Conservation (phyloP, 2,113 vertebrate genomes). For the Dinomys branickii region DNA sequence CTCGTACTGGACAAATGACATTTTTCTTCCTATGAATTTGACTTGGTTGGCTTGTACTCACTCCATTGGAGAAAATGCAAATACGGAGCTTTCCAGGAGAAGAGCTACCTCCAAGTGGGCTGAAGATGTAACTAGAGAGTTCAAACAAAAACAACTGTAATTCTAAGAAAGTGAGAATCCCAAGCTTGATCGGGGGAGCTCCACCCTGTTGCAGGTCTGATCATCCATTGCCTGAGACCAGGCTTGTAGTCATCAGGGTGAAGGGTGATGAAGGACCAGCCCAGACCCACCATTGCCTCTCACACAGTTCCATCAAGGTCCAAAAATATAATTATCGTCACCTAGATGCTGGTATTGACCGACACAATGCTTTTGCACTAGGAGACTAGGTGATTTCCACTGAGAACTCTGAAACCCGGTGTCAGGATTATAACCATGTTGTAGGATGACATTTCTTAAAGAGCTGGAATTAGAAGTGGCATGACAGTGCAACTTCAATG, state of each 20-base stretch:
- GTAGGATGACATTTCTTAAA: not conserved
- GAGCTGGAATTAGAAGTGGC: not conserved
- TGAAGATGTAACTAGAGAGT: not conserved
- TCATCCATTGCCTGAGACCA: not conserved
- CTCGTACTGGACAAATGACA: not conserved
- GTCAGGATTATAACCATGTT: not conserved
- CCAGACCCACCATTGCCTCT: not conserved
- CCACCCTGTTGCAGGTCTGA: not conserved
- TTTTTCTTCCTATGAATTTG: not conserved
- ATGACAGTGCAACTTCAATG: not conserved
- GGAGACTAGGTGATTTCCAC: not conserved
- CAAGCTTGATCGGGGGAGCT: not conserved
- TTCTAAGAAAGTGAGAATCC: not conserved
- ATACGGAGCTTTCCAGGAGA: not conserved
- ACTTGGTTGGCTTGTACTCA: not conserved
- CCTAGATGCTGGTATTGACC: not conserved
- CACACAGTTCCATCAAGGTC: not conserved
- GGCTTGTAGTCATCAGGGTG: not conserved
- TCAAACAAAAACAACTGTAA: not conserved
- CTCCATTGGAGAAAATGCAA: not conserved
- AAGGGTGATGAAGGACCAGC: not conserved
- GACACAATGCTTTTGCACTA: not conserved
- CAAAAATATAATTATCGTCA: not conserved
- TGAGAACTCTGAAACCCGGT: not conserved
- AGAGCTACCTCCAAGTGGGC: not conserved